Evolutionary conservation across 2,113 vertebrate species (phyloP).

Genomic region (Cheirogaleus medius): DNA sequence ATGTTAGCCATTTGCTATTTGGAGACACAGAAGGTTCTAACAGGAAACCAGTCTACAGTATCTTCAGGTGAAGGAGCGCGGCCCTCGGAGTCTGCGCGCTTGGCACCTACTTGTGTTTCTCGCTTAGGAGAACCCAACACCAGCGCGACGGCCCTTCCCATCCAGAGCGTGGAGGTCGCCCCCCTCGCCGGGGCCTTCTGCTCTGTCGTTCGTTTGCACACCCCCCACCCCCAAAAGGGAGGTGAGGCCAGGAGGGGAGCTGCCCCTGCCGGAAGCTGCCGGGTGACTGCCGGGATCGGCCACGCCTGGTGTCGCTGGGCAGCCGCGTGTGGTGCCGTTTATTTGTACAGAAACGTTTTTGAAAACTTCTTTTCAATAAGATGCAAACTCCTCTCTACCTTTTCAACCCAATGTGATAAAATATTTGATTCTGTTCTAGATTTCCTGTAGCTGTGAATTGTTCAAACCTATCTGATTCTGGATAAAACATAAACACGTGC

Average conservation of each 20-base stretch:
- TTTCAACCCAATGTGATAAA: slow-evolving; percentile 55
- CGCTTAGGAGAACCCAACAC: slow-evolving; percentile 43
- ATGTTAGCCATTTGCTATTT: slow-evolving; percentile 79
- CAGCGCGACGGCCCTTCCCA: slow-evolving; percentile 53
- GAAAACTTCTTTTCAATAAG: slow-evolving; percentile 59
- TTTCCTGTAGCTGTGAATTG: slow-evolving; percentile 81
- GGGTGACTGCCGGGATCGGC: neutral
- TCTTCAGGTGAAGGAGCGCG: slow-evolving; percentile 65
- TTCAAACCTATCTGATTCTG: slow-evolving; percentile 74
- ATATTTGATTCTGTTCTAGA: slow-evolving; percentile 77
- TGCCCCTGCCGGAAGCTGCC: neutral
- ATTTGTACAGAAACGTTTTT: slow-evolving; percentile 77
- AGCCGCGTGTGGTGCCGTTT: neutral
- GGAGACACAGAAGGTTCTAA: slow-evolving; percentile 70
- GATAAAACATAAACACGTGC: slow-evolving; percentile 59
- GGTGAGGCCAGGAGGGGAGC: slow-evolving; percentile 4
- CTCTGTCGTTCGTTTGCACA: slow-evolving; percentile 78
- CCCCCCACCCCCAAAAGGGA: neutral
- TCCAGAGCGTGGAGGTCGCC: neutral
- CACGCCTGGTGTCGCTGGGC: neutral
- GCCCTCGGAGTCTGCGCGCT: slow-evolving; percentile 53
- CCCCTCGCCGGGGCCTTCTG: slow-evolving; percentile 21
- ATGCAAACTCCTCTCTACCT: slow-evolving; percentile 53
- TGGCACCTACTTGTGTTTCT: neutral
- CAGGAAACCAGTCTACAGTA: slow-evolving; percentile 54